Conservation (phyloP, 2,797 vertebrate genomes). For the Percopsis omiscomaycus region DNA sequence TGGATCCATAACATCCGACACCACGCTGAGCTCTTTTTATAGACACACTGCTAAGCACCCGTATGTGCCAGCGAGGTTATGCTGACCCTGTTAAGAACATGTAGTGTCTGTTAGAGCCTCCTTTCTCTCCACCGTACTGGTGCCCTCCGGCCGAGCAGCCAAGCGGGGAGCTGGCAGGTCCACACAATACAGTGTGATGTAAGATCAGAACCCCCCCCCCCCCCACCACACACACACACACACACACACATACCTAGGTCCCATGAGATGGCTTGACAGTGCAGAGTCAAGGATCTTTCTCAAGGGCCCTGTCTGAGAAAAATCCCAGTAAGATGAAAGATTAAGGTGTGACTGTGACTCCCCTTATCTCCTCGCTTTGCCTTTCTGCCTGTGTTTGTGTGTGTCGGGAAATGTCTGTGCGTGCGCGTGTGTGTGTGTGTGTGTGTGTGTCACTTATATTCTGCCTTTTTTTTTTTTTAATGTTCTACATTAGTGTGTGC, state of each 20-base stretch:
- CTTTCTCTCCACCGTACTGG: conserved; percentile 24
- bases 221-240: conserved; percentile 9
- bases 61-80: conserved; percentile 58
- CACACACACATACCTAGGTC: conserved; percentile 14
- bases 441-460: not conserved
- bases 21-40: conserved; percentile 35
- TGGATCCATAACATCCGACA: not conserved
- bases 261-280: conserved; percentile 41
- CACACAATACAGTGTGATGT: conserved; percentile 52
- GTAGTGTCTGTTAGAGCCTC: conserved; percentile 14
- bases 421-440: not conserved
- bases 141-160: conserved; percentile 51
- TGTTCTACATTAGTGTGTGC: not conserved
- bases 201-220: conserved; percentile 34
- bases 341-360: conserved; percentile 30
- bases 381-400: conserved; percentile 13
- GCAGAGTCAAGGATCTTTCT: conserved; percentile 20
- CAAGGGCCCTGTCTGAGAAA: conserved; percentile 26
- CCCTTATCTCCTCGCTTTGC: conserved; percentile 24
- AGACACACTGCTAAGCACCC: conserved; percentile 33
- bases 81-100: conserved; percentile 41
- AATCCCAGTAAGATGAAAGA: conserved; percentile 27
- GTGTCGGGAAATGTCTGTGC: not conserved
- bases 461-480: not conserved
- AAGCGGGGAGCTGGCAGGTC: conserved; percentile 32